A percentile compares a stretch with the other conserved stretches of the same genome.
Evolutionary conservation across 2,888 invertebrate species (phyloP).

Genomic region (Zele albiditarsus): DNA sequence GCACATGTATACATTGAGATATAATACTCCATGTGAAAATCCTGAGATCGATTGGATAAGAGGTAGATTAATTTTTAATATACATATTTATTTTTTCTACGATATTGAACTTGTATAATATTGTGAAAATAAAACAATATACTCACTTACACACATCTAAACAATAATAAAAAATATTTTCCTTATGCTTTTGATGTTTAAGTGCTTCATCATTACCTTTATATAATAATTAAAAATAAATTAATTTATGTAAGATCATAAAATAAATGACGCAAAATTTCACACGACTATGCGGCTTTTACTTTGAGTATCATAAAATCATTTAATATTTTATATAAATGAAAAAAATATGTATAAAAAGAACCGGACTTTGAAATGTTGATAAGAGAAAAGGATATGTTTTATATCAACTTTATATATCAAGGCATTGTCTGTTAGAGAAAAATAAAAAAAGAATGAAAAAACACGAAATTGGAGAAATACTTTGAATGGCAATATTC

Average conservation of each 20-base stretch:
- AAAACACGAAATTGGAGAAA: not conserved
- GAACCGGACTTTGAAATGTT: not conserved
- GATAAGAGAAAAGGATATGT: not conserved
- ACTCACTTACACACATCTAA: not conserved
- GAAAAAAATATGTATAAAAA: not conserved
- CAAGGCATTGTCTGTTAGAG: too few relatives aligned
- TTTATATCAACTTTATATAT: not conserved
- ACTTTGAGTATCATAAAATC: not conserved
- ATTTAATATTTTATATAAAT: not conserved
- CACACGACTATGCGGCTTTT: not conserved
- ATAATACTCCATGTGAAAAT: not conserved
- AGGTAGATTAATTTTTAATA: not conserved
- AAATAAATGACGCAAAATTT: not conserved
- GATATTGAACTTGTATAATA: too few relatives aligned
- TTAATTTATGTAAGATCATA: not conserved
- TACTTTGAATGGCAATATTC: not conserved
- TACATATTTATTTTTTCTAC: too few relatives aligned
- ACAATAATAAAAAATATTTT: not conserved
- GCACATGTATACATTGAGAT: not conserved
- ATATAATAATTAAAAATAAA: not conserved
- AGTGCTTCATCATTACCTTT: not conserved
- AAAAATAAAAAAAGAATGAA: not conserved
- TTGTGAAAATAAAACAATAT: too few relatives aligned
- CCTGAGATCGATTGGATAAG: not conserved
- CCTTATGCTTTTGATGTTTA: not conserved